A percentile compares a stretch with the other conserved stretches of the same genome.
These are phyloP conservation scores for Nicator chloris DNA, from an alignment of 2,113 vertebrate genomes.

Conservation along the genomic window DNA sequence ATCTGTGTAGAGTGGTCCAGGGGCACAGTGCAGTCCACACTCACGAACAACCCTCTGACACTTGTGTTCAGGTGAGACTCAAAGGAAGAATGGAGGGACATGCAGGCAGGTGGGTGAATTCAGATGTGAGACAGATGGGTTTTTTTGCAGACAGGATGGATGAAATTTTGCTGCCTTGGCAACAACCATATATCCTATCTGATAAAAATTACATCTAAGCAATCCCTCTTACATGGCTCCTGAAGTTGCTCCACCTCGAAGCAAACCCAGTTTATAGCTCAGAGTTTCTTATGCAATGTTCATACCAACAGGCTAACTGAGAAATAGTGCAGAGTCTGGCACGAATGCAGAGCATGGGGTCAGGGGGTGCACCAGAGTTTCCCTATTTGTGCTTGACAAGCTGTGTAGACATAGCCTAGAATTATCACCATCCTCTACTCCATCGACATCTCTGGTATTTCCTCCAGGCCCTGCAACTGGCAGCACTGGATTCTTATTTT, in stretches of 20 bases:
- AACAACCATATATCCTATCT: background rate
- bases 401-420: conserved; percentile 50
- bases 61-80: background rate
- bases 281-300: conserved; percentile 23
- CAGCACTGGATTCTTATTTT: conserved; percentile 62
- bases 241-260: background rate
- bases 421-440: conserved; percentile 50
- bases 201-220: background rate
- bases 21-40: background rate
- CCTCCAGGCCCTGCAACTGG: conserved; percentile 53
- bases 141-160: background rate
- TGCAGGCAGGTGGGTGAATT: background rate
- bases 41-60: background rate
- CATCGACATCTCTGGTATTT: conserved; percentile 59
- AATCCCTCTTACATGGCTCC: background rate
- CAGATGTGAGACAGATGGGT: background rate
- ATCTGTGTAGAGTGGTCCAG: background rate
- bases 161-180: background rate
- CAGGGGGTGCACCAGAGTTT: background rate
- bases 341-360: background rate
- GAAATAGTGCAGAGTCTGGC: background rate
- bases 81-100: background rate
- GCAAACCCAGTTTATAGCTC: background rate
- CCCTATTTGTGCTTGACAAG: conserved; percentile 48
- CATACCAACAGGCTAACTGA: background rate